Base-by-base conservation (phyloP, 2,888 invertebrate species). In the Mylabris sibirica region DNA sequence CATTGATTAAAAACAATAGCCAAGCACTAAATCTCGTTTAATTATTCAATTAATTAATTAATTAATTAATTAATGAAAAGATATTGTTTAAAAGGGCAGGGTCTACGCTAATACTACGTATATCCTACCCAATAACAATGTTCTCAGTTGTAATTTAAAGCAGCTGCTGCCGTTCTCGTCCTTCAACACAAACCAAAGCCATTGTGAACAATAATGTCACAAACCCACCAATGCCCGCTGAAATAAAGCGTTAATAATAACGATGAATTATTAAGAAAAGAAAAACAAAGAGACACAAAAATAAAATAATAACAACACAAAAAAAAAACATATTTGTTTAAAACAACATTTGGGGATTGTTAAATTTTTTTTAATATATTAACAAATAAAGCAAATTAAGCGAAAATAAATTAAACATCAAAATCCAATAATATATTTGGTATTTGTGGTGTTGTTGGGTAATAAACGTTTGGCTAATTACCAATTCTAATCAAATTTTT, bases 121-220 rank as follows among this genome's bases (percentile, higher is more conserved):
- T 76, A 70, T 76, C 80, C 79, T 82, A 82, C 82, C 82, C 79
- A 80, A 73, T 77, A 81, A 76, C 72, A 53, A 12, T 53, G 81
- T 77, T 74, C 79, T 78, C 74, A 80, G 77, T 75, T 80, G 76
- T 65, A 65, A 53, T 35, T 64, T 65, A 62, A 79, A 76, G 76
- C 81, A 79, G 76, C 78, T 81, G 76, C 79, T 81, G 80, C 79
- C 78, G 72, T 81, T 81, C 77, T 81, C 81, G 81, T 81, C 81
- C 80, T 77, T 80, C 80, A 84, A 81, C 80, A 83, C 79, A 81
- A 79, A 82, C 84, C 83, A 83, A 82, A 84, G 83, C 83, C 83
- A 83, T 75, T 81, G 82, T 80, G 81, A 82, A 81, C 82, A 83
- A n/a, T n/a, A n/a, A 80, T 83, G 83, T 84, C 83, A 84, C 83